Evolutionary conservation across 2,888 invertebrate species (phyloP).

Genomic region (Molanna angustata): DNA sequence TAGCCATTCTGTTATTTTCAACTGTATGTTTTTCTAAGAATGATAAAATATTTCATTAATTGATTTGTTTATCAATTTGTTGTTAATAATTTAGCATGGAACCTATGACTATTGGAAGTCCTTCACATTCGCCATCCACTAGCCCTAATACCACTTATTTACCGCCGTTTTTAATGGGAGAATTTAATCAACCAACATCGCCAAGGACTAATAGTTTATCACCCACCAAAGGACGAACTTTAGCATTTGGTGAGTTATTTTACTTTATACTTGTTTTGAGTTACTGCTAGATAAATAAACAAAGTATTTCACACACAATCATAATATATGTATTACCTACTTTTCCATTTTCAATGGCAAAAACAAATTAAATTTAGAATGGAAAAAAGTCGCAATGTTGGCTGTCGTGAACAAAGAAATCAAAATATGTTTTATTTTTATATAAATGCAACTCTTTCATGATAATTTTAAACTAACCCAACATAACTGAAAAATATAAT

Average conservation of each 20-base stretch:
- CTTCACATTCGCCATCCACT: constrained; percentile 68
- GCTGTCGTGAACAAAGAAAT: no score
- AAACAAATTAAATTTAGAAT: no score
- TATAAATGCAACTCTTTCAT: background rate
- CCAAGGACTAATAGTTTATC: constrained; percentile 60
- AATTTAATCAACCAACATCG: constrained; percentile 57
- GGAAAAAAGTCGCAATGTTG: no score
- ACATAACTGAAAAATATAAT: background rate
- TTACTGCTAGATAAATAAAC: no score
- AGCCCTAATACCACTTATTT: constrained; percentile 67
- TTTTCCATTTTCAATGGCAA: no score
- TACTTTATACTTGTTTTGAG: no score
- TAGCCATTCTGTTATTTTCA: no score
- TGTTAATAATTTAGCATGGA: constrained; percentile 67
- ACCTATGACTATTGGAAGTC: constrained; percentile 81
- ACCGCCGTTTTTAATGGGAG: constrained; percentile 77
- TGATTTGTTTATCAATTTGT: no score
- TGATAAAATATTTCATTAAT: no score
- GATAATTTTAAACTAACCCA: background rate
- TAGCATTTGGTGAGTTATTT: constrained; percentile 57
- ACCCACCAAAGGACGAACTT: constrained; percentile 55
- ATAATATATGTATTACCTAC: background rate
- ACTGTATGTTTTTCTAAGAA: no score
- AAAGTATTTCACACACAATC: background rate
- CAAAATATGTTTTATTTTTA: background rate